These are phyloP conservation scores for Mechanitis messenoides DNA, from an alignment of 2,888 invertebrate species.

Conservation along the genomic window DNA sequence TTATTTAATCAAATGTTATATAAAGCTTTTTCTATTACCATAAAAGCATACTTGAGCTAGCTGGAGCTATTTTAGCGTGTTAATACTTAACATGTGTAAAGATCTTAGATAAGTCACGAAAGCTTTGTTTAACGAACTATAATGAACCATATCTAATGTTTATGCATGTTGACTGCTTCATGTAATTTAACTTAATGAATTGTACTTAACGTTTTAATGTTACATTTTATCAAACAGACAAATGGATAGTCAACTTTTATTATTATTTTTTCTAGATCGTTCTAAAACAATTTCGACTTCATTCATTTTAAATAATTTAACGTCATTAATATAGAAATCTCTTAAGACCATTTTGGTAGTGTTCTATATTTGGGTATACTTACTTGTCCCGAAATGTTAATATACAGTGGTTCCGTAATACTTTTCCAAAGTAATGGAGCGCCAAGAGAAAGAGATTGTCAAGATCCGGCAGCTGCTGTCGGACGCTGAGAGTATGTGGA, in stretches of 20 bases:
- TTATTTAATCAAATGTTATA: background rate
- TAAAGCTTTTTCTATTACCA: slow-evolving; percentile 9
- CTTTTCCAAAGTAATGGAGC: slow-evolving; percentile 56
- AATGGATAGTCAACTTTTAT: background rate
- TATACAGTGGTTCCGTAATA: background rate
- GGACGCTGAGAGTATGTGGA: slow-evolving; percentile 69
- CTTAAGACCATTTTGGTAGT: background rate
- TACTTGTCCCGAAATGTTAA: background rate
- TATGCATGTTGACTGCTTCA: slow-evolving; percentile 1
- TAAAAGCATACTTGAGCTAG: background rate
- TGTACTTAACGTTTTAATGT: background rate
- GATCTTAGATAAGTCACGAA: slow-evolving; percentile 12
- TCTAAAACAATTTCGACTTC: too few species aligned
- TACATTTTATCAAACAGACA: too few species aligned
- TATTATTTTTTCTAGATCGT: background rate
- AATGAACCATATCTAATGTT: slow-evolving; percentile 17
- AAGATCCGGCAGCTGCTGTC: slow-evolving; percentile 58
- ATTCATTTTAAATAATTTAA: too few species aligned
- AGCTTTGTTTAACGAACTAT: slow-evolving; percentile 10
- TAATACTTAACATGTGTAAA: background rate
- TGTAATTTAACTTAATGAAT: too few species aligned
- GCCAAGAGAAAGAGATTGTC: slow-evolving; percentile 61
- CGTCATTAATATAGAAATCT: too few species aligned
- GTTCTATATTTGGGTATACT: background rate
- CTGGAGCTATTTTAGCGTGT: slow-evolving; percentile 1